Percentiles rank a stretch among this genome's conserved stretches.
phyloP scores from a whole-genome alignment of 2,888 invertebrate genomes.

The Drosophila emarginata region DNA sequence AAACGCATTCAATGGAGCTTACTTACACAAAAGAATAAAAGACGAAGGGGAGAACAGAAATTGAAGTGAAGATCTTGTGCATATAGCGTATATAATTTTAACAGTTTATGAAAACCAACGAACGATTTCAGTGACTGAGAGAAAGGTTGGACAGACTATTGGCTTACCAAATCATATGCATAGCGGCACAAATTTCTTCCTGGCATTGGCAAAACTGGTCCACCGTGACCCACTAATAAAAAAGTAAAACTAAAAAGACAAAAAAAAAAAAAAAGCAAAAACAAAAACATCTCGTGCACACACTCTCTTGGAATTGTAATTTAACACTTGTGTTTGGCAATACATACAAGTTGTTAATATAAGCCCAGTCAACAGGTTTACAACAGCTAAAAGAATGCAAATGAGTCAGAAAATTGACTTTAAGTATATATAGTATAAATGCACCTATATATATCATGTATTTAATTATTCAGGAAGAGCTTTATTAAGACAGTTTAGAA shows the following conservation, averaged over 20 bases:
- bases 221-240: slow-evolving; percentile 65
- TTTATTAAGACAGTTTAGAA: neutral
- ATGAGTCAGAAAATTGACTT: neutral
- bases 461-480: slow-evolving; percentile 1
- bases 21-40: slow-evolving; percentile 12
- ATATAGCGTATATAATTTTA: slow-evolving; percentile 29
- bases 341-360: no score
- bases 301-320: slow-evolving; percentile 11
- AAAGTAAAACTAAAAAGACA: slow-evolving; percentile 15
- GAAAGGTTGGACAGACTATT: slow-evolving; percentile 15
- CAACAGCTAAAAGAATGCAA: neutral
- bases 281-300: slow-evolving; percentile 1
- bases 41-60: no score
- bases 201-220: slow-evolving; percentile 64
- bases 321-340: slow-evolving; percentile 37
- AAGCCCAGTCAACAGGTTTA: slow-evolving; percentile 2
- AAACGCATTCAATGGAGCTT: slow-evolving; percentile 33
- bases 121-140: slow-evolving; percentile 10
- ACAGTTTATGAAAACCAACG: slow-evolving; percentile 10
- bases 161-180: slow-evolving; percentile 50
- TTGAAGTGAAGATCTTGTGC: slow-evolving; percentile 21
- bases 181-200: slow-evolving; percentile 59
- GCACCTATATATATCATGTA: no score
- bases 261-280: slow-evolving; percentile 20
- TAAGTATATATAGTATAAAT: neutral